Percentiles rank a stretch among this genome's conserved stretches.
These are phyloP conservation scores for Hypolimnas misippus DNA, from an alignment of 2,888 invertebrate genomes.

Conservation along the genomic window DNA sequence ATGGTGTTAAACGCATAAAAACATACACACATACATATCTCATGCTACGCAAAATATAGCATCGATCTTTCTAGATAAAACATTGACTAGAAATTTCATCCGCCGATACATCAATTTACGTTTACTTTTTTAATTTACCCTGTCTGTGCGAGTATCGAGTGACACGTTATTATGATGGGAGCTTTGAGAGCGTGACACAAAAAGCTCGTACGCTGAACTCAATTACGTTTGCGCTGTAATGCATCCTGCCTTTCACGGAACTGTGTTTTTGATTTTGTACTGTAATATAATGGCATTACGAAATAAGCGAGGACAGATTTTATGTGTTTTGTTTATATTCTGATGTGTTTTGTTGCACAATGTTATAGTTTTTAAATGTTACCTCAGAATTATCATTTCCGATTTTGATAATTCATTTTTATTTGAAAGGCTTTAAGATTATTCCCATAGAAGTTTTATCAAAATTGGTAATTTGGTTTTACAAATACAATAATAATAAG, in stretches of 20 bases:
- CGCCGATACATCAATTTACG: background rate
- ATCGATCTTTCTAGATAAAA: background rate
- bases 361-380: no score
- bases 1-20: no score
- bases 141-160: slow-evolving; percentile 8
- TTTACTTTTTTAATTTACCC: background rate
- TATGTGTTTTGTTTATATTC: no score
- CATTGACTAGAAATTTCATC: background rate
- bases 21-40: no score
- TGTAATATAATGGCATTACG: background rate
- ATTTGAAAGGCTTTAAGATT: no score
- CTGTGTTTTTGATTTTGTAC: slow-evolving; percentile 1
- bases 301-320: background rate
- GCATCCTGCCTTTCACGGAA: background rate
- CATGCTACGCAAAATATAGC: no score
- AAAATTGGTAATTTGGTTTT: no score
- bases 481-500: no score
- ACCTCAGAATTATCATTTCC: no score
- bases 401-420: no score
- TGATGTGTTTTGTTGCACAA: no score
- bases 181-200: slow-evolving; percentile 8
- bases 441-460: no score
- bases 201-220: slow-evolving; percentile 4
- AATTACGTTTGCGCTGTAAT: slow-evolving; percentile 2
- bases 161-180: slow-evolving; percentile 8